A percentile compares a stretch with the other conserved stretches of the same genome.
Evolutionary conservation across 2,888 invertebrate species (phyloP).

Genomic region (Andrena chrysosceles): DNA sequence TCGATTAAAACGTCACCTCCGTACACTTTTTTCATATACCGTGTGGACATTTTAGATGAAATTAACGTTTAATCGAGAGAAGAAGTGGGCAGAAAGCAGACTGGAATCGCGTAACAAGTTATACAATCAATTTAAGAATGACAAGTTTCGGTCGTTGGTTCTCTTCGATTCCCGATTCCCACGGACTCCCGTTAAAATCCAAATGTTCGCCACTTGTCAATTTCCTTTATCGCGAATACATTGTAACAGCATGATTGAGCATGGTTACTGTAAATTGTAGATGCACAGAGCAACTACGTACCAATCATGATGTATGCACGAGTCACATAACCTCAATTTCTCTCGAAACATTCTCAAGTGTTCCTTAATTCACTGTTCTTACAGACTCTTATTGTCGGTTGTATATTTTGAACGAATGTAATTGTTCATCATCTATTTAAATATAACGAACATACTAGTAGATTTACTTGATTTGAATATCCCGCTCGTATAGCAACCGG

Average conservation of each 20-base stretch:
- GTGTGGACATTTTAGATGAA: slow-evolving; percentile 87
- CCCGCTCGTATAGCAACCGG: no score
- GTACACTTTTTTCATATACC: slow-evolving; percentile 89
- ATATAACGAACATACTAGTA: no score
- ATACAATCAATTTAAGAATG: neutral
- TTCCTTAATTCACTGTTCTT: no score
- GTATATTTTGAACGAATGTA: no score
- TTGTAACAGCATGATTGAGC: neutral
- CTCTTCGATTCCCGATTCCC: neutral
- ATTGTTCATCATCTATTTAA: no score
- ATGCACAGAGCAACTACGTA: neutral
- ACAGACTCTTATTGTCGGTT: no score
- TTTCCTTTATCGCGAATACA: neutral
- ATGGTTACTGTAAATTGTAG: neutral
- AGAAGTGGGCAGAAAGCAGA: neutral
- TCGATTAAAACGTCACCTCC: slow-evolving; percentile 86
- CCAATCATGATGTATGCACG: neutral
- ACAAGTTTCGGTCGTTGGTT: neutral
- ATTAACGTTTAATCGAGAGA: neutral
- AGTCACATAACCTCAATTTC: no score
- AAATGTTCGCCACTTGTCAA: slow-evolving; percentile 32
- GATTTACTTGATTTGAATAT: no score
- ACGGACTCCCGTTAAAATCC: neutral
- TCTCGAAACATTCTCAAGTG: no score
- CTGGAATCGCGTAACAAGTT: neutral